Evolutionary conservation across 2,113 vertebrate species (phyloP).

Genomic region (Trichechus manatus): DNA sequence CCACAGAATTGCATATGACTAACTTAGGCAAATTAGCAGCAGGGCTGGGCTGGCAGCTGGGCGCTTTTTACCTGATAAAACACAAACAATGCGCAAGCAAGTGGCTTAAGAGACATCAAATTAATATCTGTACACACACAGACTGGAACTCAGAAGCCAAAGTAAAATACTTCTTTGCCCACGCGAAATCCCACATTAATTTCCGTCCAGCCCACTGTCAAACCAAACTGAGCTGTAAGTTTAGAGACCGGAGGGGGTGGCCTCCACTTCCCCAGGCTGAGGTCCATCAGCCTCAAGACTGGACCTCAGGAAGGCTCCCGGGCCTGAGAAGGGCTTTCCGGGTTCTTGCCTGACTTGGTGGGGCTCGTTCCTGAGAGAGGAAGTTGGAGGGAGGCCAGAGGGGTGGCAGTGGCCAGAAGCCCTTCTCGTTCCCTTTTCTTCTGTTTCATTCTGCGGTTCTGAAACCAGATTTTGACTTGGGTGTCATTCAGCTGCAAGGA

Average conservation of each 20-base stretch:
- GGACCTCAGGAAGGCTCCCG: conserved; percentile 73
- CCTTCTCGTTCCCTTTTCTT: conserved; percentile 90
- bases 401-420: conserved; percentile 71
- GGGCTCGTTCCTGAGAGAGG: conserved; percentile 61
- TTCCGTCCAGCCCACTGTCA: neutral
- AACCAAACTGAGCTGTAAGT: conserved; percentile 4
- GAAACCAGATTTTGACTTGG: conserved; percentile 90
- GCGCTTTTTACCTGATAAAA: conserved; percentile 71
- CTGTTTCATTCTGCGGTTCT: conserved; percentile 89
- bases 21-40: conserved; percentile 70
- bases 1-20: conserved; percentile 51
- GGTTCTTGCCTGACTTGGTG: conserved; percentile 65
- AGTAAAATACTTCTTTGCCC: conserved; percentile 28
- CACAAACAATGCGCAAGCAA: conserved; percentile 70
- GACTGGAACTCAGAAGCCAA: conserved; percentile 49
- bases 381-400: conserved; percentile 63
- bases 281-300: neutral
- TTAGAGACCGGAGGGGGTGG: neutral
- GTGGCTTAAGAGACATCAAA: conserved; percentile 57
- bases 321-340: conserved; percentile 71
- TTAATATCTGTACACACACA: conserved; percentile 51
- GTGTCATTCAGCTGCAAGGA: conserved; percentile 90
- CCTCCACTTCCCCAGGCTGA: conserved; percentile 30
- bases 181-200: conserved; percentile 30
- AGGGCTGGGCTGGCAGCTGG: conserved; percentile 32